Conservation (phyloP, 92 coral and sea anemone species). For the Epizoanthus fatuus region DNA sequence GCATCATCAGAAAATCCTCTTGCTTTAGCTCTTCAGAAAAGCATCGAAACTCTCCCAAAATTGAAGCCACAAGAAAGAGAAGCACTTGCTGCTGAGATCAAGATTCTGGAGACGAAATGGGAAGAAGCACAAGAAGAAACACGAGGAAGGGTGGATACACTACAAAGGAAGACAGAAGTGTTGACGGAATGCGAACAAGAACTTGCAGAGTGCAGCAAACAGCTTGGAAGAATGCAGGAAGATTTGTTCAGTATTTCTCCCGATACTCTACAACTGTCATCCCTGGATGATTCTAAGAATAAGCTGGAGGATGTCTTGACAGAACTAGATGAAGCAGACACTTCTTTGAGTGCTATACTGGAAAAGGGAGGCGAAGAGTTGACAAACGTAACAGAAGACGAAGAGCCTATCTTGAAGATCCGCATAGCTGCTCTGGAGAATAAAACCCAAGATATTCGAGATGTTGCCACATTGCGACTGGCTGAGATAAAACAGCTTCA, state of each 20-base stretch:
- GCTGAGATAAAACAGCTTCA: conserved; percentile 34
- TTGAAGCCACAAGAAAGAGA: conserved; percentile 73
- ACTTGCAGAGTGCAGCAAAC: conserved; percentile 60
- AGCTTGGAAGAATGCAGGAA: conserved; percentile 63
- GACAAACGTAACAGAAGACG: conserved; percentile 10
- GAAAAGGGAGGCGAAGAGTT: conserved; percentile 48
- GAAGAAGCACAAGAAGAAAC: conserved; percentile 73
- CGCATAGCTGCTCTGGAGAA: conserved; percentile 43
- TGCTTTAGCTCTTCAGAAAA: conserved; percentile 42
- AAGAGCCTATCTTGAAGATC: conserved; percentile 40
- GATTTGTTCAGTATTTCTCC: conserved; percentile 40
- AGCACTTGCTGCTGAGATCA: conserved; percentile 60
- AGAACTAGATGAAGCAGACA: conserved; percentile 41
- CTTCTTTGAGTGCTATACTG: conserved; percentile 30
- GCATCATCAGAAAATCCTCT: conserved; percentile 68
- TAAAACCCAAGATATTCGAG: conserved; percentile 32
- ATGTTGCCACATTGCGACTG: conserved; percentile 29
- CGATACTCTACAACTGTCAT: conserved; percentile 30
- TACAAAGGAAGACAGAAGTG: conserved; percentile 59
- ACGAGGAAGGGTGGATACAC: conserved; percentile 46
- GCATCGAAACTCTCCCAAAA: conserved; percentile 50
- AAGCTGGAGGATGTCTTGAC: conserved; percentile 34
- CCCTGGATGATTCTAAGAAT: conserved; percentile 38
- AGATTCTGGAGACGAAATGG: conserved; percentile 62
- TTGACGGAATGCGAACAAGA: conserved; percentile 62